phyloP scores from a whole-genome alignment of 1,140 invertebrate species.

The Plectus sambesii region DNA sequence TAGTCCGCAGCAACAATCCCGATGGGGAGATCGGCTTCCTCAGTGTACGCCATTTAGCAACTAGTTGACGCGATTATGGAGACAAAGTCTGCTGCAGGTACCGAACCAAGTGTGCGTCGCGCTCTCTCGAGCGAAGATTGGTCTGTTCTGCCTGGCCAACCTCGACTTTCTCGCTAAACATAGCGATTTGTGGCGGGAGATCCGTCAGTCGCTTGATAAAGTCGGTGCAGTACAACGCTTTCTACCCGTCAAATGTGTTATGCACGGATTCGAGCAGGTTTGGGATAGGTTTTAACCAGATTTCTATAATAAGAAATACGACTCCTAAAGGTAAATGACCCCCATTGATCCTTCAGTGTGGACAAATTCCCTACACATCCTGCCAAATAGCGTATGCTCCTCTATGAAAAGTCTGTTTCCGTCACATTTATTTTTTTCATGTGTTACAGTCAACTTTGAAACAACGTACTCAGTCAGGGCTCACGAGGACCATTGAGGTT shows the following conservation, averaged over 20 bases:
- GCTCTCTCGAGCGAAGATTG: conserved; percentile 65
- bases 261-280: conserved; percentile 42
- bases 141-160: conserved; percentile 59
- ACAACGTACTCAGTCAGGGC: too few relatives aligned
- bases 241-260: conserved; percentile 48
- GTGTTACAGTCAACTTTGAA: too few relatives aligned
- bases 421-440: too few relatives aligned
- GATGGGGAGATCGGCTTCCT: conserved; percentile 65
- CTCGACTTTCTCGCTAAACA: conserved; percentile 52
- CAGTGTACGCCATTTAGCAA: conserved; percentile 27
- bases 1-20: conserved; percentile 62
- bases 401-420: too few relatives aligned
- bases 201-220: conserved; percentile 33
- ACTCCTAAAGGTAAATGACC: too few relatives aligned
- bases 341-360: too few relatives aligned
- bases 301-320: too few relatives aligned
- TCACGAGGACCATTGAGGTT: too few relatives aligned
- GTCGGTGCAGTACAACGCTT: conserved; percentile 19
- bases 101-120: conserved; percentile 71
- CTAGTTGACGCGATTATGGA: too few relatives aligned
- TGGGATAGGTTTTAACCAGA: too few relatives aligned
- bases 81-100: conserved; percentile 40
- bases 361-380: conserved; percentile 45
- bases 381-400: conserved; percentile 48
- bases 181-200: conserved; percentile 47